Evolutionary conservation across 2,113 vertebrate species (phyloP), one percentile per base, ranked within the genome.

Genomic region (Ploceus nigricollis): DNA sequence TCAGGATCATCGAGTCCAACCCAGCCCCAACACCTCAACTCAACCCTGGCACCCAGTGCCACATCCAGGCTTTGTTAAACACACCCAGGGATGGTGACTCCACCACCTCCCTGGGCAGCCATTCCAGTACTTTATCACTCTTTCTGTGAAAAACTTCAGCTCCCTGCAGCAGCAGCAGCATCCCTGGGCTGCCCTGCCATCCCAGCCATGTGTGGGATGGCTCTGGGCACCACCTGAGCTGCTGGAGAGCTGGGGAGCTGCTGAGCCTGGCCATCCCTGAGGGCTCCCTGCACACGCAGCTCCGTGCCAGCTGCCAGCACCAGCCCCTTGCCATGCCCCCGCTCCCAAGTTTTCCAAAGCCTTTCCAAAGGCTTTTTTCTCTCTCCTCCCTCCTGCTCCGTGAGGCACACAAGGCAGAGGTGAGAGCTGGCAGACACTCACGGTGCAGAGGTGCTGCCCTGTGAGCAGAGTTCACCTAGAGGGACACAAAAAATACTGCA

Each of bases 191-290:
- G 77, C 35, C 25, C 33, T 40, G 50, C n/a, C 1, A 1, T 25
- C 37, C 53, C 84, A 47, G 82, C 47, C 23, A 64, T 0, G 0
- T 19, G 51, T 1, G 0, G 64, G 33, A 51, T 25, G 3, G 2
- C 20, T 11, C 35, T n/a, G 23, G 16, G 50, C 42, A 16, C 18
- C 13, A 63, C 51, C 90, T 80, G 91, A 77, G 87, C 57, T 61
- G 61, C 69, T 57, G 63, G 44, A 61, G 31, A 39, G 60, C 65
- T 13, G 57, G 56, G 53, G 20, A 44, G 27, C 22, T 64, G 77
- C 69, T 50, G 11, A 15, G 53, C 53, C 40, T 2, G 14, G 28
- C 48, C 2, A 0, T 48, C 77, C 69, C 44, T 1, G 1, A 6
- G 63, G 63, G 87, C 58, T 11, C 22, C 28, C 33, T 39, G 37